Base-by-base conservation (phyloP, 2,888 invertebrate species). In the Xestobium rufovillosum region DNA sequence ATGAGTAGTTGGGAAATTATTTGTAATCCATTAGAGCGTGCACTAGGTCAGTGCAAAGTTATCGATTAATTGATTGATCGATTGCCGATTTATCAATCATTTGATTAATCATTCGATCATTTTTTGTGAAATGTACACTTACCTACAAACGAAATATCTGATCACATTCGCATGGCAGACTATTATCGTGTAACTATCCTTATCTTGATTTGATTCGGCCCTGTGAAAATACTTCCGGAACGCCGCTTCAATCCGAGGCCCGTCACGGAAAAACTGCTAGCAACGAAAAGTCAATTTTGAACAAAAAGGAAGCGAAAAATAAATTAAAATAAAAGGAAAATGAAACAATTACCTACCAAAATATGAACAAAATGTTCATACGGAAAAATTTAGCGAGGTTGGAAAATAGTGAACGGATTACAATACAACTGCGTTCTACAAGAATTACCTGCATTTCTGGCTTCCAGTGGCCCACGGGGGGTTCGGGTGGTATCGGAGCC, bases 161-260 rank as follows among this genome's bases (percentile, higher is more conserved):
- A 98, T 98, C 13, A 98, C 97, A 66, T 98, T 98, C 3, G 90
- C 96, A 65, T 98, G 98, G 51, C 97, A 97, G 2, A 98, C 94
- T 36, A 97, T 69, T 26, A 98, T 61, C 19, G 95, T 94, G 61
- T 86, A 90, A 0, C 82, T 76, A 61, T 95, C 92, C 27, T 80
- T 69, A 2, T 75, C 72, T 65, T 97, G 94, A 0, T 72, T 70
- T 0, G 83, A 76, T 26, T 80, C 73, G 2, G 97, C 96, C 32
- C 98, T 75, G 65, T 96, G 80, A 63, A 98, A 89, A 66, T 92
- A 89, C 50, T 85, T 82, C 31, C 95, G 72, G 67, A 95, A 98
- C 1, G 86, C 98, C 1, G 94, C 91, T 66, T 97, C 97, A 52
- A 97, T 96, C 45, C 96, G 74, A 1, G 91, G 83, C 11, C 94